Percentiles rank a stretch among this genome's conserved stretches.
phyloP scores from a whole-genome alignment of 2,113 vertebrate genomes.

The Phoxinus phoxinus region DNA sequence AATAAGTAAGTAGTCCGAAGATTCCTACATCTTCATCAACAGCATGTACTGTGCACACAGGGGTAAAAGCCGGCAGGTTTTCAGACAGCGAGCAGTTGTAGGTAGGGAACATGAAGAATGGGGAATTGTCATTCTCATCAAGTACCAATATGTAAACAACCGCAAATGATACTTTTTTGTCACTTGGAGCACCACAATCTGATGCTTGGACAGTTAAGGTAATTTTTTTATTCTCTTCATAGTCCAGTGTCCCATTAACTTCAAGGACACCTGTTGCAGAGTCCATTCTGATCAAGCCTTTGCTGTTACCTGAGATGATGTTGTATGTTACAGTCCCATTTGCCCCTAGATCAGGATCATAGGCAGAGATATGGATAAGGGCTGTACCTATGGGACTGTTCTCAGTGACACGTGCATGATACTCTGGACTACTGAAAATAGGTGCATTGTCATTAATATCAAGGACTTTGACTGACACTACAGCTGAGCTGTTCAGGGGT shows the following conservation, averaged over 20 bases:
- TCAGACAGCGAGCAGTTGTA: constrained; percentile 82
- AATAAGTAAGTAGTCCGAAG: constrained; percentile 88
- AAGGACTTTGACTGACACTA: constrained; percentile 79
- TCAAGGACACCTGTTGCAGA: constrained; percentile 79
- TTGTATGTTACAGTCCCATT: constrained; percentile 81
- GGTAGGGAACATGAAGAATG: constrained; percentile 83
- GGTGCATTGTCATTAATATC: constrained; percentile 90
- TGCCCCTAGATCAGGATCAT: constrained; percentile 79
- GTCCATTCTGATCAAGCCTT: constrained; percentile 79
- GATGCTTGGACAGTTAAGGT: constrained; percentile 82
- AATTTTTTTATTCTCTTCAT: constrained; percentile 82
- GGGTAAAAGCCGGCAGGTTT: constrained; percentile 84
- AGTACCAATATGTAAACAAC: constrained; percentile 78
- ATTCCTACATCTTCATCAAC: constrained; percentile 86
- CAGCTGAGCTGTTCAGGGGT: constrained; percentile 79
- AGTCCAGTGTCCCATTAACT: constrained; percentile 82
- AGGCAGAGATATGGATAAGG: constrained; percentile 80
- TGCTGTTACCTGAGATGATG: constrained; percentile 85
- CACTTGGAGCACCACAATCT: constrained; percentile 72
- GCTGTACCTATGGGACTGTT: constrained; percentile 75
- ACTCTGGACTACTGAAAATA: constrained; percentile 77
- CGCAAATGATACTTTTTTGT: constrained; percentile 80
- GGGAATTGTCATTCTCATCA: constrained; percentile 90
- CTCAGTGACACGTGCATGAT: constrained; percentile 82
- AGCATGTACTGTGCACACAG: constrained; percentile 81